Percentiles rank a stretch among this genome's conserved stretches.
phyloP scores from a whole-genome alignment of 2,888 invertebrate genomes.

The Limnephilus lunatus region DNA sequence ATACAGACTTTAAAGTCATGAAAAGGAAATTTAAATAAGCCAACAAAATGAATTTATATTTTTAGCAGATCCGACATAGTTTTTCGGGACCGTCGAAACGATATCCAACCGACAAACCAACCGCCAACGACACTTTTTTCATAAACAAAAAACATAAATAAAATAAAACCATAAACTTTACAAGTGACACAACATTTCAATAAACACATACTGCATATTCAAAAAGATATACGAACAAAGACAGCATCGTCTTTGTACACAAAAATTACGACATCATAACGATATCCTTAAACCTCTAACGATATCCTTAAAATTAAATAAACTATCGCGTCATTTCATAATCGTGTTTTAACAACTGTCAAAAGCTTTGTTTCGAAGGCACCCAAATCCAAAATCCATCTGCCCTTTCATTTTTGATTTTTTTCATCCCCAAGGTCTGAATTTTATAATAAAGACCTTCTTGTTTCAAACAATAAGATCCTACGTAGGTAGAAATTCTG shows the following conservation, averaged over 20 bases:
- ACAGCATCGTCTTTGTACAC: background rate
- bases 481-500: conserved; percentile 10
- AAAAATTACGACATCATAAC: conserved; percentile 47
- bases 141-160: background rate
- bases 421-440: background rate
- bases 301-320: conserved; percentile 55
- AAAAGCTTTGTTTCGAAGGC: conserved; percentile 25
- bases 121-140: background rate
- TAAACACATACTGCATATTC: background rate
- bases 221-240: background rate
- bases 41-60: too few species aligned
- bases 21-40: too few species aligned
- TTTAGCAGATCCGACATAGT: too few species aligned
- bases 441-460: background rate
- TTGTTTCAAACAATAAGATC: conserved; percentile 29
- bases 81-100: background rate
- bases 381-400: background rate
- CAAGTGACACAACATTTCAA: background rate
- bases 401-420: conserved; percentile 9
- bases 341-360: conserved; percentile 26
- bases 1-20: too few species aligned
- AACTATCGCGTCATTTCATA: conserved; percentile 3
- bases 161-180: background rate
- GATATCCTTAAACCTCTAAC: conserved; percentile 51
- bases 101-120: background rate